Conservation (phyloP, 2,113 vertebrate genomes). For the Macheiramphus alcinus region DNA sequence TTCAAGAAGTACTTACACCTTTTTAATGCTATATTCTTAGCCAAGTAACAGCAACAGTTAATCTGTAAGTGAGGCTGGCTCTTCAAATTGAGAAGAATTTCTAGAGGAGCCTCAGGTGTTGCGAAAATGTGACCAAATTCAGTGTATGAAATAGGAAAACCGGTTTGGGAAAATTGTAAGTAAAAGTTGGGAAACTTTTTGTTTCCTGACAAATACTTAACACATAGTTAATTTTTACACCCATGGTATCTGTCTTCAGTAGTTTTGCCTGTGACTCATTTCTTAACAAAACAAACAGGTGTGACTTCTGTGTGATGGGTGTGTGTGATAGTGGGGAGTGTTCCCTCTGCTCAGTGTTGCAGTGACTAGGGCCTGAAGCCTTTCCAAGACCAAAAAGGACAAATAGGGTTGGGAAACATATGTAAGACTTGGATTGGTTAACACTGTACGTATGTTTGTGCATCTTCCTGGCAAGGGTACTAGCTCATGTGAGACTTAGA, state of each 20-base stretch:
- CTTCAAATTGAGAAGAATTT: not conserved
- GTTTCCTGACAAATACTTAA: not conserved
- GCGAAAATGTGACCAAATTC: not conserved
- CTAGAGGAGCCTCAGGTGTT: not conserved
- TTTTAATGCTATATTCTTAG: not conserved
- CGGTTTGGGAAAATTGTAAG: not conserved
- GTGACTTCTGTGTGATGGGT: not conserved
- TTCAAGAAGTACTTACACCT: not conserved
- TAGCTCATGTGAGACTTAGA: not conserved
- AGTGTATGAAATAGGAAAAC: not conserved
- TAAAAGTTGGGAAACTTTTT: not conserved
- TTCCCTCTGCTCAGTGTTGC: not conserved
- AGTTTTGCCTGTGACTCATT: not conserved
- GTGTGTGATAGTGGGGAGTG: not conserved
- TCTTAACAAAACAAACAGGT: not conserved
- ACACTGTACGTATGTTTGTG: rapidly evolving
- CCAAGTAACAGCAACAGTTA: not conserved
- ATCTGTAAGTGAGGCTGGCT: not conserved
- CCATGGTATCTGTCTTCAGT: not conserved
- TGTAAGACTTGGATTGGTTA: not conserved
- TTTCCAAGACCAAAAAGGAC: not conserved
- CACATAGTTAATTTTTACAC: not conserved
- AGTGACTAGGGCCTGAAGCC: not conserved
- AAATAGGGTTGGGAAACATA: not conserved
- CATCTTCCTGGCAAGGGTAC: not conserved